These are phyloP conservation scores for Corythoichthys haematopterus DNA, from an alignment of 2,113 vertebrate species.

Conservation along the genomic window DNA sequence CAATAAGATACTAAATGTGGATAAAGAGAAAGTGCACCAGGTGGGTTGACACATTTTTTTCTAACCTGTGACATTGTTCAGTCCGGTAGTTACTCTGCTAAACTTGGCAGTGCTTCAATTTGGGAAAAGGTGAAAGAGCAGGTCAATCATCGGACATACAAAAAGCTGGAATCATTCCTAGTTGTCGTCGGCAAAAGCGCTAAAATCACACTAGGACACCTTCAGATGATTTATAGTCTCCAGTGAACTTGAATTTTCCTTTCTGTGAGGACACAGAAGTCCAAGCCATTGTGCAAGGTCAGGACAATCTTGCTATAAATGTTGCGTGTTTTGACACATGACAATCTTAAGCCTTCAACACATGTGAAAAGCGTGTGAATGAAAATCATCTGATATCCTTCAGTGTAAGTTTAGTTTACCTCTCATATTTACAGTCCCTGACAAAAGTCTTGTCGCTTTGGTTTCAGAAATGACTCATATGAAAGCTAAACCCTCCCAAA, in stretches of 20 bases:
- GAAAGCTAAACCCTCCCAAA: no score
- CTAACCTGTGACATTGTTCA: background rate
- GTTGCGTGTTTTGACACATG: background rate
- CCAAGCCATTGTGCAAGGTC: background rate
- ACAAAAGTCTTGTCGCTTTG: no score
- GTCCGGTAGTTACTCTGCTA: background rate
- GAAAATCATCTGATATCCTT: no score
- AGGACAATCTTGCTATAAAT: background rate
- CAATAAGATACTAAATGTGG: no score
- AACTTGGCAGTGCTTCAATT: background rate
- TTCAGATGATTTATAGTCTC: background rate
- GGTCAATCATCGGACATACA: background rate
- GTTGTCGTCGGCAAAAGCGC: background rate
- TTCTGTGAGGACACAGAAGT: background rate
- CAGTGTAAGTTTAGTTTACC: no score
- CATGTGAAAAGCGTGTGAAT: no score
- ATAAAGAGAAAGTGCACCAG: background rate
- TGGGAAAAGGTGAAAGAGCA: background rate
- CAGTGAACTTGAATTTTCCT: background rate
- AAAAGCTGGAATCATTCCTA: background rate
- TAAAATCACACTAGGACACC: background rate
- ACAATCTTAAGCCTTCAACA: background rate
- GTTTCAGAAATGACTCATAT: no score
- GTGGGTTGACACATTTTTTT: background rate
- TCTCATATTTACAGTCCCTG: no score